These are phyloP conservation scores for Chrysemys picta DNA, from an alignment of 2,113 vertebrate species.

Conservation along the genomic window DNA sequence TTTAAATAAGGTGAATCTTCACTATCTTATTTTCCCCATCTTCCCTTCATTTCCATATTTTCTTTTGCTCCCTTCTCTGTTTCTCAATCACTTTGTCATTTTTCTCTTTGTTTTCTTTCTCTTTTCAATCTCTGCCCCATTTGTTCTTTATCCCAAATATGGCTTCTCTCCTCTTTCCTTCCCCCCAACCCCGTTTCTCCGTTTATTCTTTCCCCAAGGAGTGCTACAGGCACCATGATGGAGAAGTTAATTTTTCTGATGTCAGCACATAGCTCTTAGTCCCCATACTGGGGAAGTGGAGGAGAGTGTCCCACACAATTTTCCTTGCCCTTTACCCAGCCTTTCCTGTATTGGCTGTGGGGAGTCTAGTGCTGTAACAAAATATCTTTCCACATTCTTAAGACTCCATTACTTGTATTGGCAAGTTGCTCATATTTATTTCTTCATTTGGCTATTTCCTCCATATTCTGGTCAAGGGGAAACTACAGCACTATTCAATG, in stretches of 20 bases:
- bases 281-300: not conserved
- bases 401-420: not conserved
- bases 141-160: not conserved
- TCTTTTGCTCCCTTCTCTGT: not conserved
- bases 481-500: not conserved
- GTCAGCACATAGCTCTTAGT: not conserved
- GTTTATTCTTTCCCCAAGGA: not conserved
- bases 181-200: not conserved
- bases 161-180: too few relatives aligned
- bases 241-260: not conserved
- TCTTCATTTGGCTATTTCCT: not conserved
- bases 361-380: not conserved
- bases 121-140: too few relatives aligned
- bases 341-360: not conserved
- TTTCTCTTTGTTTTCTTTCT: not conserved
- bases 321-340: not conserved
- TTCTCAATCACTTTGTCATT: not conserved
- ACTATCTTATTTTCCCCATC: not conserved
- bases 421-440: not conserved
- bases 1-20: too few relatives aligned
- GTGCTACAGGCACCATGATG: too few relatives aligned
- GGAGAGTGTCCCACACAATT: not conserved
- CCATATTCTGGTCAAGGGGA: not conserved
- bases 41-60: not conserved
- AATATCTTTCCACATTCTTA: not conserved